Evolutionary conservation across 2,797 vertebrate species (phyloP), one percentile per base, ranked within the genome.

Genomic region (Chloroceryle amazona): DNA sequence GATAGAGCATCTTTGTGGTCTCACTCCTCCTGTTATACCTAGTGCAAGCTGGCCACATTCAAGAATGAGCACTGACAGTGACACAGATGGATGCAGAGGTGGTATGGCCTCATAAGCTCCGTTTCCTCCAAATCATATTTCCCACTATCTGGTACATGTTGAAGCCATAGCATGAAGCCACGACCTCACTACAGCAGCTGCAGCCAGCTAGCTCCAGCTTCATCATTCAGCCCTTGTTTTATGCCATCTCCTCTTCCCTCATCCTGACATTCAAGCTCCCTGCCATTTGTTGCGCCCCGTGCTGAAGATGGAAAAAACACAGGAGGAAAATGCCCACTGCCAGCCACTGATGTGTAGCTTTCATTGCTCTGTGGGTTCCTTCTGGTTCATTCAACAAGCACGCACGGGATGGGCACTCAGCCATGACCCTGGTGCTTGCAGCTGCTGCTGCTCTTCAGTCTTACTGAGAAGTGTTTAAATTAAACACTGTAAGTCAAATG

Each of bases 21-120:
- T 79, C 17, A 7, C 9, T 68, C 17, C 20, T 82, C 22, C 35
- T 31, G 12, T 44, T 60, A 52, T 75, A 65, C 11, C 42, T 29
- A 1, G 0, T 1, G 74, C 39, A 83, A 57, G 44, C 1, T 67
- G 35, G 11, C 46, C 33, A 16, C 0, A 0, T 49, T 80, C 41
- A 52, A 5, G 28, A 5, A 6, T 51, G 46, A 42, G 55, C 33
- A 46, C 37, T 90, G 75, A 37, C 42, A 79, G 66, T 10, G 74
- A 9, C 26, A 74, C 26, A 75, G 67, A 42, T 71, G 70, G 72
- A 37, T 75, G 62, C 46, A 89, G 85, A 73, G 51, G 25, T 16
- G n/a, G 55, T 55, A 31, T 31, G 33, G 37, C 49, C 63, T 73
- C 55, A 37, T 4, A 49, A 13, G 3, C 23, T 46, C 62, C 3